Percentiles rank a stretch among this genome's conserved stretches.
Evolutionary conservation across 2,797 vertebrate species (phyloP).

Genomic region (Paguma larvata): DNA sequence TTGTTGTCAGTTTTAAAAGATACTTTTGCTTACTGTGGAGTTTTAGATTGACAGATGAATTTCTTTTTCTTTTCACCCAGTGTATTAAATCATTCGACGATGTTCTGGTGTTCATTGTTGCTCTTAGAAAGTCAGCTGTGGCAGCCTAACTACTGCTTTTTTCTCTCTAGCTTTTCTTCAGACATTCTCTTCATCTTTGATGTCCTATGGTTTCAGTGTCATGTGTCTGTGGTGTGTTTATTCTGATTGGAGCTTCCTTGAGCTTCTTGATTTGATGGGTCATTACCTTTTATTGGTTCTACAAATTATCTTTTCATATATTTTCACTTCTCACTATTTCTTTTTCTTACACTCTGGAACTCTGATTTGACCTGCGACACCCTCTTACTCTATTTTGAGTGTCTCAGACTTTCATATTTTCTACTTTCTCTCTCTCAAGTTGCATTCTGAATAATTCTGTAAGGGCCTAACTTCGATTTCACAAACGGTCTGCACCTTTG

Average conservation of each 20-base stretch:
- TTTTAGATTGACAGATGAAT: neutral
- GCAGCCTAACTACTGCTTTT: neutral
- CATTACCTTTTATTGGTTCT: neutral
- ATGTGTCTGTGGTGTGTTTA: neutral
- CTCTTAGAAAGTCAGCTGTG: neutral
- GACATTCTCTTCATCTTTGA: neutral
- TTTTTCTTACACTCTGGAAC: neutral
- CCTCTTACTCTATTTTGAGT: neutral
- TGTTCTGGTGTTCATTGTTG: conserved; percentile 3
- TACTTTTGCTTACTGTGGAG: neutral
- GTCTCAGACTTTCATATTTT: neutral
- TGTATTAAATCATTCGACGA: neutral
- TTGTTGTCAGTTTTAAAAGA: neutral
- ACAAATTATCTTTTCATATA: neutral
- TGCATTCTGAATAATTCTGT: conserved; percentile 24
- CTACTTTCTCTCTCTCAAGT: neutral
- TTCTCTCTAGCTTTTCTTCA: neutral
- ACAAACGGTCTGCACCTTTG: neutral
- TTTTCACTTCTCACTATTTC: neutral
- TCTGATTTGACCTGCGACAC: neutral
- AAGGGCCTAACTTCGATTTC: neutral
- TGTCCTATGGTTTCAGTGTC: neutral
- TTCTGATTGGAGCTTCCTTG: neutral
- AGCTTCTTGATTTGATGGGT: neutral
- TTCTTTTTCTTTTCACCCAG: neutral